Base-by-base conservation (phyloP, 1,140 invertebrate genomes). In the Drosophila rhopaloa region DNA sequence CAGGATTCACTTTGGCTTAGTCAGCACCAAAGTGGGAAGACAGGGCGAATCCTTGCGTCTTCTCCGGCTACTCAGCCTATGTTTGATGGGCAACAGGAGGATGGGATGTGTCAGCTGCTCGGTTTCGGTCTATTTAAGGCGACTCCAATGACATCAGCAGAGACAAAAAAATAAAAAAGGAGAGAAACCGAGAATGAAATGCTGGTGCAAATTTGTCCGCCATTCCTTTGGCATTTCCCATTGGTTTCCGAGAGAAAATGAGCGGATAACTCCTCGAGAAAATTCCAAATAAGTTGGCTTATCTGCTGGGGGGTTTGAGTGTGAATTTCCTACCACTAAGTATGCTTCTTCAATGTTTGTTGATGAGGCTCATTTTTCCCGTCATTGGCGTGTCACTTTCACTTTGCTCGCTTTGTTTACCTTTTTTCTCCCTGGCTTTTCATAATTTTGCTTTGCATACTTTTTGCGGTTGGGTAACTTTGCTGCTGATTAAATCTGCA, bases 371-470 rank as follows among this genome's bases (percentile, higher is more conserved):
- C 46, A 74, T 74, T 77, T 70, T 53, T 55, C 55, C 43, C 61
- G 50, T 81, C 65, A 61, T 62, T 71, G 85, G 61, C 78, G 79
- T 88, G 76, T 79, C 83, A 76, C 75, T 88, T 88, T 86, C 82
- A 82, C 65, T 79, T 85, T 83, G 14, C 55, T 47, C 44, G 44
- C 43, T 56, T 53, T 82, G 48, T 82, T 83, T 80, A 72, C 55
- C 55, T 61, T 50, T 72, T 44, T 35, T 51, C 48, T 5, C 11
- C 14, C 38, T 55, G 55, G 43, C 56, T 66, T 53, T 78, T 62
- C 78, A 76, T 79, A 67, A 88, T 81, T 90, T 89, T 59, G 43
- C 77, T 50, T 71, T 81, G 84, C 84, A 85, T 84, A 90, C 74
- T 80, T 90, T 88, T 85, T 82, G 83, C 67, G 83, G 79, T 65